A percentile compares a stretch with the other conserved stretches of the same genome.
phyloP scores from a whole-genome alignment of 1,140 invertebrate species.

The Portunus trituberculatus region DNA sequence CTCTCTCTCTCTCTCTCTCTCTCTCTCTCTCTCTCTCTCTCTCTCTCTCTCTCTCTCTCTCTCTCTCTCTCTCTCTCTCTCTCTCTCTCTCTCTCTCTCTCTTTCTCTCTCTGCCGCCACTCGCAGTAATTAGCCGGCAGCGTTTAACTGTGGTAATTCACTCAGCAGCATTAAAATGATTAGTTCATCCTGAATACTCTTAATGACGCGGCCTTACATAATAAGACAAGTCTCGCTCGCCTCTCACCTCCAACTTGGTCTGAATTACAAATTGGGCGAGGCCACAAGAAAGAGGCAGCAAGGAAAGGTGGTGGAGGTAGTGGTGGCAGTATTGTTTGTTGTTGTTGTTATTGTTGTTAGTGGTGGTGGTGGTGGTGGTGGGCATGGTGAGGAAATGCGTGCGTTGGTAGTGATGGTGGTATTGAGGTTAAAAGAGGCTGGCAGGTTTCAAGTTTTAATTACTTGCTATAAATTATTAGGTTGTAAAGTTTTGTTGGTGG shows the following conservation, averaged over 20 bases:
- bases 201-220: conserved; percentile 59
- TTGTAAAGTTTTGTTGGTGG: too few relatives aligned
- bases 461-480: too few relatives aligned
- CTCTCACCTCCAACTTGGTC: conserved; percentile 47
- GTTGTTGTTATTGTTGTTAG: background rate
- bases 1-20: background rate
- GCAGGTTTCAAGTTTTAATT: too few relatives aligned
- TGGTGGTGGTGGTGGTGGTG: too few relatives aligned
- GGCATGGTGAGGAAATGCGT: too few relatives aligned
- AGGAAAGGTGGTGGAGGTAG: conserved; percentile 30
- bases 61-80: conserved; percentile 38
- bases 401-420: too few relatives aligned
- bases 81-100: background rate
- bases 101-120: background rate
- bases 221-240: conserved; percentile 59
- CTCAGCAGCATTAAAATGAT: conserved; percentile 66
- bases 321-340: background rate
- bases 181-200: conserved; percentile 63
- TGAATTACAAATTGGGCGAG: conserved; percentile 42
- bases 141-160: conserved; percentile 66
- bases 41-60: background rate
- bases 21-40: background rate
- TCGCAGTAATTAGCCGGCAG: conserved; percentile 41
- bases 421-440: too few relatives aligned
- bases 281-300: background rate